Percentiles rank a stretch among this genome's conserved stretches.
phyloP scores from a whole-genome alignment of 2,113 vertebrate genomes.

The Halcyon senegalensis region DNA sequence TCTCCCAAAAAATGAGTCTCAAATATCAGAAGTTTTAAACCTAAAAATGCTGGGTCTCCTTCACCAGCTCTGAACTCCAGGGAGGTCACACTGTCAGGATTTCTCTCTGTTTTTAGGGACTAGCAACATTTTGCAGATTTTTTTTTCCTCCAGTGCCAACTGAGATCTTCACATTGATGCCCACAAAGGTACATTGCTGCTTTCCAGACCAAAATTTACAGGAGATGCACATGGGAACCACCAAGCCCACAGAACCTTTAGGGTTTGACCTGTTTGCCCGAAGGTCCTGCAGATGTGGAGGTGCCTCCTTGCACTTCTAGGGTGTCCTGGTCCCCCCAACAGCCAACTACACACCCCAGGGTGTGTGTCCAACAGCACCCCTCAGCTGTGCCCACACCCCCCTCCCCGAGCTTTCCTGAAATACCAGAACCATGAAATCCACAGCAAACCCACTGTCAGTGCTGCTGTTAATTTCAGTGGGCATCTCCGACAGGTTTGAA shows the following conservation, averaged over 20 bases:
- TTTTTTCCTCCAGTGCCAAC: background rate
- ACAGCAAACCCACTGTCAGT: background rate
- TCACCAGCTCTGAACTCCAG: background rate
- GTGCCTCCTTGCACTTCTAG: rapidly evolving
- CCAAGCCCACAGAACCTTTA: background rate
- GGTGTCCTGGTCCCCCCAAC: background rate
- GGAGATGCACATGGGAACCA: background rate
- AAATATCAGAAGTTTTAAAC: background rate
- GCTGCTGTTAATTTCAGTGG: background rate
- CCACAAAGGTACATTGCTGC: background rate
- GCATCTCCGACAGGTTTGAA: background rate
- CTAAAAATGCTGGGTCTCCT: background rate
- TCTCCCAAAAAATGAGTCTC: background rate
- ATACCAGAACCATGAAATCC: background rate
- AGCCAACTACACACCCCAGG: background rate
- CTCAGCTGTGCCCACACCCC: background rate
- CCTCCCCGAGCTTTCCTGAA: background rate
- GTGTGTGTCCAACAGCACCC: rapidly evolving
- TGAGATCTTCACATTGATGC: background rate
- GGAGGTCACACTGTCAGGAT: background rate
- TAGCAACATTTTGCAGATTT: too few relatives aligned
- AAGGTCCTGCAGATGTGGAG: rapidly evolving
- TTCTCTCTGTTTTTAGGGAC: background rate
- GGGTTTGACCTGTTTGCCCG: background rate
- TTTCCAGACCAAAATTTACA: background rate